Percentiles rank a stretch among this genome's conserved stretches.
These are phyloP conservation scores for Frieseomelitta varia DNA, from an alignment of 1,140 invertebrate species.

Conservation along the genomic window DNA sequence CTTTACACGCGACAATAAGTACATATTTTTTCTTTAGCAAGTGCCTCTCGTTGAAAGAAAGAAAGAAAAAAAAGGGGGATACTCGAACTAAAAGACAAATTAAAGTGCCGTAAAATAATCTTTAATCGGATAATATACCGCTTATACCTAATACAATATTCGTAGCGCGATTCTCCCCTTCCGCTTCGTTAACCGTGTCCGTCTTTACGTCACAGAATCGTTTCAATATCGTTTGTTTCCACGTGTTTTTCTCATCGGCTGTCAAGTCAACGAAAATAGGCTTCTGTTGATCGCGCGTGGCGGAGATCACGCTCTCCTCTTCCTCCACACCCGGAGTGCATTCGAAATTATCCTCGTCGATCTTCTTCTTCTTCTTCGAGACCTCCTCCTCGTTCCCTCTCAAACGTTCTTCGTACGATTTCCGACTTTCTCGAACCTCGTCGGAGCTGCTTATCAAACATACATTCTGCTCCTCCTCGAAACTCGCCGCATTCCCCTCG, in stretches of 20 bases:
- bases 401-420: neutral
- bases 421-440: neutral
- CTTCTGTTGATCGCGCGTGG: neutral
- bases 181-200: neutral
- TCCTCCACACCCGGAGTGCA: too few relatives aligned
- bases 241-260: slow-evolving; percentile 44
- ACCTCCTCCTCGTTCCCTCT: neutral
- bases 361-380: neutral
- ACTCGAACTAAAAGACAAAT: neutral
- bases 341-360: neutral
- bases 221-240: slow-evolving; percentile 55
- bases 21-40: neutral
- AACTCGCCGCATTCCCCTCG: neutral
- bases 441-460: slow-evolving; percentile 31
- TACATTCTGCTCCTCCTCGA: neutral
- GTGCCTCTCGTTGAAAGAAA: neutral
- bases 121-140: neutral
- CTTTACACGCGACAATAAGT: neutral
- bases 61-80: neutral
- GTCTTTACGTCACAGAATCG: slow-evolving; percentile 6
- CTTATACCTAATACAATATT: slow-evolving; percentile 2
- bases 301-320: neutral
- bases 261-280: slow-evolving; percentile 60
- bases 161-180: neutral
- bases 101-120: neutral